Conservation (phyloP, 2,113 vertebrate genomes). For the Garra rufa region DNA sequence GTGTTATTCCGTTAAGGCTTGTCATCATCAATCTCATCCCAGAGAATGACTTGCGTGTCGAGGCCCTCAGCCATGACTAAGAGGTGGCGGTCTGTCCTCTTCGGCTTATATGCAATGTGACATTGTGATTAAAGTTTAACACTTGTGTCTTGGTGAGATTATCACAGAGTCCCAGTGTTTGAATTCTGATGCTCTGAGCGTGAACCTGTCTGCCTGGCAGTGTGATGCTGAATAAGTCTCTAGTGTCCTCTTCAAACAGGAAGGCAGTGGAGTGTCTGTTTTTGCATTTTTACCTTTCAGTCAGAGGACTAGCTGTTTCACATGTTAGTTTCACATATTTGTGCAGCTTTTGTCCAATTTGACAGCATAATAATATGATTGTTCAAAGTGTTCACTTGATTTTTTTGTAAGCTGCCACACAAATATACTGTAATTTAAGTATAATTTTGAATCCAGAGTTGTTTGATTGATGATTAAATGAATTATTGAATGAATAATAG, state of each 20-base stretch:
- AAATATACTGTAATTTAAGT: background rate
- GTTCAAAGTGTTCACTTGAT: background rate
- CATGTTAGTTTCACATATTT: constrained; percentile 3
- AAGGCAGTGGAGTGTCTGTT: background rate
- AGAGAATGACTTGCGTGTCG: constrained; percentile 12
- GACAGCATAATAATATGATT: background rate
- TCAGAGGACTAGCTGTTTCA: background rate
- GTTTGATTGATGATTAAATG: too few species aligned
- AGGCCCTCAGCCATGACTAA: constrained; percentile 30
- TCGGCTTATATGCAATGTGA: constrained; percentile 22
- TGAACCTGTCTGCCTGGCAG: background rate
- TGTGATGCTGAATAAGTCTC: background rate
- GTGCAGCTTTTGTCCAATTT: background rate
- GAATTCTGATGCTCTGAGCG: background rate
- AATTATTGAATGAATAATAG: too few species aligned
- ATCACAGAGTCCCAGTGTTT: constrained; percentile 14
- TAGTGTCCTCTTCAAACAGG: background rate
- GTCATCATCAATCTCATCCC: constrained; percentile 20
- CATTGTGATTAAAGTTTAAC: constrained; percentile 48
- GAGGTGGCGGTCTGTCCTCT: background rate
- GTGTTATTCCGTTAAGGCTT: constrained; percentile 12
- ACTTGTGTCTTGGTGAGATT: constrained; percentile 12
- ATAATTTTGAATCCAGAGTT: background rate
- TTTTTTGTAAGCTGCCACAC: background rate
- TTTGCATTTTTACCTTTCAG: background rate